A percentile compares a stretch with the other conserved stretches of the same genome.
phyloP scores from a whole-genome alignment of 2,797 vertebrate genomes.

The Cyprinodon diabolis region DNA sequence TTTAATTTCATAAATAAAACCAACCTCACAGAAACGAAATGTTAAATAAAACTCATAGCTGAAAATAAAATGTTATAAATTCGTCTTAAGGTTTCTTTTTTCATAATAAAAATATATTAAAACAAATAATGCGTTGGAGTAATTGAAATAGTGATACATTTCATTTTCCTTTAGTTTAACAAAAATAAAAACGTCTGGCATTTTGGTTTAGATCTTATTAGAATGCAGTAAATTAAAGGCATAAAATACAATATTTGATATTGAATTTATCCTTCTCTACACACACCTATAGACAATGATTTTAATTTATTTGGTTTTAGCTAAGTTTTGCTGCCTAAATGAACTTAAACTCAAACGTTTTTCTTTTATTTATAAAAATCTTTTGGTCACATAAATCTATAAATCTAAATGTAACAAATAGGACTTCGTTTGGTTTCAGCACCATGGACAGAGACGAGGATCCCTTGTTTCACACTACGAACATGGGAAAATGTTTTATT shows the following conservation, averaged over 20 bases:
- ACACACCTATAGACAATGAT: background rate
- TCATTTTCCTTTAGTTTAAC: background rate
- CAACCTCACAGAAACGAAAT: background rate
- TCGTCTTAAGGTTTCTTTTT: background rate
- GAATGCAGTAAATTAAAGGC: background rate
- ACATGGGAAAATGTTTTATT: background rate
- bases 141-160: background rate
- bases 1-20: background rate
- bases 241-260: background rate
- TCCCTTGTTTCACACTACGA: background rate
- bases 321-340: background rate
- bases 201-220: background rate
- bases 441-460: conserved; percentile 77
- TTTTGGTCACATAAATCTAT: background rate
- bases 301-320: background rate
- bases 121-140: background rate
- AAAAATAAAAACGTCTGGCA: background rate
- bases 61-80: background rate
- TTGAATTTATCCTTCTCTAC: background rate
- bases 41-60: background rate
- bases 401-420: conserved; percentile 5
- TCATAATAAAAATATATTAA: background rate
- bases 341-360: background rate
- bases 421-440: conserved; percentile 67
- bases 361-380: background rate